These are phyloP conservation scores for Pseudochirops corinnae DNA, from an alignment of 2,797 vertebrate genomes.

Conservation along the genomic window DNA sequence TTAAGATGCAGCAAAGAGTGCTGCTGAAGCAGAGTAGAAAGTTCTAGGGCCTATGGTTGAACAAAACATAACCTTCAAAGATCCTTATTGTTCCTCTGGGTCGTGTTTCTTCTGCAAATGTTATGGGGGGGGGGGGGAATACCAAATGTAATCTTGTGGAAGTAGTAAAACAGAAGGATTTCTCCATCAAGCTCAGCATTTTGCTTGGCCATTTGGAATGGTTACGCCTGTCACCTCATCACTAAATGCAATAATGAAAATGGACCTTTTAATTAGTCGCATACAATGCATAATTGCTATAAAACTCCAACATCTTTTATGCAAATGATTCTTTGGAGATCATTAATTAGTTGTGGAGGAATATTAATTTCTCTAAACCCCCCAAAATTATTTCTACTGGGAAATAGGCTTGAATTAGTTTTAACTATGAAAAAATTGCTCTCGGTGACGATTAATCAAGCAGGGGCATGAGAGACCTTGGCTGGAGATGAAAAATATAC, in stretches of 20 bases:
- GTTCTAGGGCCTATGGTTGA: not conserved
- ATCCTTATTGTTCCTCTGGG: not conserved
- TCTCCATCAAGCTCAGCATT: conserved; percentile 62
- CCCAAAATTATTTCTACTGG: conserved; percentile 78
- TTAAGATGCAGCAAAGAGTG: conserved; percentile 15
- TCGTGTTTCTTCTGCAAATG: not conserved
- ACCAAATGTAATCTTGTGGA: not conserved
- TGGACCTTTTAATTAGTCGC: conserved; percentile 80
- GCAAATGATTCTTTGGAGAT: conserved; percentile 83
- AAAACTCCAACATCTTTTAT: conserved; percentile 80
- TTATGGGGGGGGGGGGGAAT: not conserved
- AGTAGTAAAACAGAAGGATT: conserved; percentile 31
- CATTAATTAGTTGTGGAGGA: conserved; percentile 85
- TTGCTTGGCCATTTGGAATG: conserved; percentile 72
- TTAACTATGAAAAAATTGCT: conserved; percentile 83
- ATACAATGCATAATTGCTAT: conserved; percentile 77
- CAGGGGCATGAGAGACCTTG: conserved; percentile 69
- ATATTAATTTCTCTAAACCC: conserved; percentile 82
- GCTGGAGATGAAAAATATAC: conserved; percentile 75
- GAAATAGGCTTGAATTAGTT: conserved; percentile 81
- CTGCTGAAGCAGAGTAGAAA: not conserved
- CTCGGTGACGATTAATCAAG: conserved; percentile 81
- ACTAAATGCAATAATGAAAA: conserved; percentile 82
- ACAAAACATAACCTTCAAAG: conserved; percentile 58
- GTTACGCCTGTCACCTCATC: conserved; percentile 78